Percentiles rank a stretch among this genome's conserved stretches.
Evolutionary conservation across 2,113 vertebrate species (phyloP).

Genomic region (Rhegmatorhina hoffmannsi): DNA sequence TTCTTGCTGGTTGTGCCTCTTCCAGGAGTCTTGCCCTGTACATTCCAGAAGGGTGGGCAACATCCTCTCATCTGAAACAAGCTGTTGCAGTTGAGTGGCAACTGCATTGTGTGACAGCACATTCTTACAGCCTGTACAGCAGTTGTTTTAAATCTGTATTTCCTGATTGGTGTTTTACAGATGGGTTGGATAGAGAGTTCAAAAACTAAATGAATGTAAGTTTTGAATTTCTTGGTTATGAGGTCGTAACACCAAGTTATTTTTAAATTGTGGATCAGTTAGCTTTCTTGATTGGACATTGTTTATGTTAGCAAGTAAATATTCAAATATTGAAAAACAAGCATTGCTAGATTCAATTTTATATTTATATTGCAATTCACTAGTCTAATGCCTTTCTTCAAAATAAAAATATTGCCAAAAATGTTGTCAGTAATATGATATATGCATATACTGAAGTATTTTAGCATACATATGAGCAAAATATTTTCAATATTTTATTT

Average conservation of each 20-base stretch:
- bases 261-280: not conserved
- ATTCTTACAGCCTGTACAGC: not conserved
- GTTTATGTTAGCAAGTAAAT: not conserved
- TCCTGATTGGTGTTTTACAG: not conserved
- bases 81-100: not conserved
- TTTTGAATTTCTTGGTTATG: not conserved
- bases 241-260: not conserved
- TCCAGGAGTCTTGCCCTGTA: not conserved
- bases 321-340: not conserved
- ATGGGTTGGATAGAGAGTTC: not conserved
- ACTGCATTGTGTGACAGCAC: rapidly evolving
- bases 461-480: not conserved
- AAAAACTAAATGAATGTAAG: rapidly evolving
- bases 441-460: not conserved
- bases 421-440: not conserved
- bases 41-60: not conserved
- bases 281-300: not conserved
- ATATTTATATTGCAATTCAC: not conserved
- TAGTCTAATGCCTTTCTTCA: not conserved
- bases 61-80: not conserved
- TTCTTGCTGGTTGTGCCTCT: not conserved
- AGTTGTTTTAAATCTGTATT: not conserved
- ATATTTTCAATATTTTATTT: not conserved
- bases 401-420: not conserved
- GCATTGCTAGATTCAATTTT: not conserved